Percentiles rank a stretch among this genome's conserved stretches.
Evolutionary conservation across 2,888 invertebrate genomes (phyloP).

Genomic region (Scelioninae gen. 2): DNA sequence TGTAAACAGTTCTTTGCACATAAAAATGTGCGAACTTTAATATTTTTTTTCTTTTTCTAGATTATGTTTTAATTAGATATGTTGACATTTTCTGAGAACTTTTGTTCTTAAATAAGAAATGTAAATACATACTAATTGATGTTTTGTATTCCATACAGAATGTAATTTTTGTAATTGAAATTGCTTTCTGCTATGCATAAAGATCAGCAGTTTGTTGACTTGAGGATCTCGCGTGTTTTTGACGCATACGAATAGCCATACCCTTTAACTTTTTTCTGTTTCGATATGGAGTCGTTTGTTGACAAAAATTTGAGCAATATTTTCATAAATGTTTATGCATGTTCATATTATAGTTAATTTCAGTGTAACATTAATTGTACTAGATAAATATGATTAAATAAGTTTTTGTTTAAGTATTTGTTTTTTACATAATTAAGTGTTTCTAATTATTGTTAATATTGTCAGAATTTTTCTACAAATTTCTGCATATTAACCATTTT

Average conservation of each 20-base stretch:
- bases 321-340: constrained; percentile 58
- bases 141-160: background rate
- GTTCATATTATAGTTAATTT: too few relatives aligned
- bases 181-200: constrained; percentile 12
- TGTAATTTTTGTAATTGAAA: background rate
- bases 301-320: constrained; percentile 47
- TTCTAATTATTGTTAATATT: too few relatives aligned
- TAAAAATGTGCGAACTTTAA: constrained; percentile 15
- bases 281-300: constrained; percentile 45
- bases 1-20: constrained; percentile 37
- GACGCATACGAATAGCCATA: constrained; percentile 25
- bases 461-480: too few relatives aligned
- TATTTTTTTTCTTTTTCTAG: background rate
- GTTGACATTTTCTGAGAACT: too few relatives aligned
- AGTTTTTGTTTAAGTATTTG: too few relatives aligned
- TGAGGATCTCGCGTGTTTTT: constrained; percentile 26
- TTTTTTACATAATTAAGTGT: too few relatives aligned
- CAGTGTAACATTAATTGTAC: too few relatives aligned
- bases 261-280: constrained; percentile 29
- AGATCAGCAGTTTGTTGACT: constrained; percentile 23
- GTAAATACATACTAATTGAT: background rate
- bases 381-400: too few relatives aligned
- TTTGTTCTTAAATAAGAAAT: background rate
- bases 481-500: too few relatives aligned
- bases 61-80: background rate